A percentile compares a stretch with the other conserved stretches of the same genome.
phyloP scores from a whole-genome alignment of 2,888 invertebrate species.

The Lepidonotus clava region DNA sequence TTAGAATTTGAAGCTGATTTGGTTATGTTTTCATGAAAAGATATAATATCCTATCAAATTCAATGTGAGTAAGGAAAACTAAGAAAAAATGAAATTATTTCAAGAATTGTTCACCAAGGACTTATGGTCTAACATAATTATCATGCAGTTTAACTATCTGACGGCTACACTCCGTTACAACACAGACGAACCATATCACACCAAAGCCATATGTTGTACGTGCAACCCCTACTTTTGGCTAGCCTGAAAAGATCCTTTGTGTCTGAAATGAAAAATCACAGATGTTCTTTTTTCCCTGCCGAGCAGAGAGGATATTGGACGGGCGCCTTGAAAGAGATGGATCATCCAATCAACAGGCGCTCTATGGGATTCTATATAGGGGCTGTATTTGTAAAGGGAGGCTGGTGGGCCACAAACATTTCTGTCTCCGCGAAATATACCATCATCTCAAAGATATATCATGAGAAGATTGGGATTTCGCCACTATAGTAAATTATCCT shows the following conservation, averaged over 20 bases:
- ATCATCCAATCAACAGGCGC: background rate
- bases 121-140: too few species aligned
- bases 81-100: too few species aligned
- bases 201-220: too few species aligned
- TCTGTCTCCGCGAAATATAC: too few species aligned
- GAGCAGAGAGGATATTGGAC: background rate
- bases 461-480: too few species aligned
- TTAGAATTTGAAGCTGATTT: too few species aligned
- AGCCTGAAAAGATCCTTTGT: constrained; percentile 4
- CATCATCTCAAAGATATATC: too few species aligned
- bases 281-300: background rate
- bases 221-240: background rate
- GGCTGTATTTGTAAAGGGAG: background rate
- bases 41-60: too few species aligned
- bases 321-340: background rate
- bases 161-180: background rate
- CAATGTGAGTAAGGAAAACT: too few species aligned
- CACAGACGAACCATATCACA: background rate
- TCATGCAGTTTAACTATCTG: background rate
- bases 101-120: too few species aligned
- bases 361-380: background rate
- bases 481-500: too few species aligned
- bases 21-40: too few species aligned
- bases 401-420: background rate
- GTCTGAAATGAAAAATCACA: constrained; percentile 9